phyloP scores from a whole-genome alignment of 2,888 invertebrate genomes.

The Pristionchus maxplancki region DNA sequence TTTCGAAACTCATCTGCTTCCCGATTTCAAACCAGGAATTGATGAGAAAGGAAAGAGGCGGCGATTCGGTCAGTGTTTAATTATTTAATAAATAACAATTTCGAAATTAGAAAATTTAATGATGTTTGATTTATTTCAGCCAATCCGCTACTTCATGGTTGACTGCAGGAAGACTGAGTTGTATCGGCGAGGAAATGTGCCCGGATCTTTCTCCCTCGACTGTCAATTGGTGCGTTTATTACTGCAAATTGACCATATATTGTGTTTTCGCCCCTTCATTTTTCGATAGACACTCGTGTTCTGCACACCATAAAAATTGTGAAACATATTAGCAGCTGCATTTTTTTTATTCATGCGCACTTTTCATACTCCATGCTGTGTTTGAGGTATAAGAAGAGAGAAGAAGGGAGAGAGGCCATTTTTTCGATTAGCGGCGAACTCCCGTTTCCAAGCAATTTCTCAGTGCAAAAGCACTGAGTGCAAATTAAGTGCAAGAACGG shows the following conservation, averaged over 20 bases:
- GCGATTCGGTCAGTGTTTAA: conserved; percentile 46
- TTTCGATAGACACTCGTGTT: too few relatives aligned
- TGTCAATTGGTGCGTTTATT: conserved; percentile 88
- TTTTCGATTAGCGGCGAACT: too few relatives aligned
- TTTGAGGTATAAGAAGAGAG: too few relatives aligned
- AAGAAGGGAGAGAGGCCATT: too few relatives aligned
- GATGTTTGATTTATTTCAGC: conserved; percentile 53
- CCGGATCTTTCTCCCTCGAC: conserved; percentile 97
- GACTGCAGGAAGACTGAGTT: conserved; percentile 97
- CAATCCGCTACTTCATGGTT: conserved; percentile 89
- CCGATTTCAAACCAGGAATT: conserved; percentile 96
- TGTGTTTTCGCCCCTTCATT: too few relatives aligned
- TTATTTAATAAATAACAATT: neutral
- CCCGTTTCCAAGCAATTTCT: neutral
- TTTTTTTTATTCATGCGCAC: too few relatives aligned
- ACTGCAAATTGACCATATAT: too few relatives aligned
- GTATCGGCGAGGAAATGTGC: conserved; percentile 95
- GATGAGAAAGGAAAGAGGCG: conserved; percentile 82
- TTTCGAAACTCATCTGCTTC: conserved; percentile 87
- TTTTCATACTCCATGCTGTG: too few relatives aligned
- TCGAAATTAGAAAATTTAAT: neutral
- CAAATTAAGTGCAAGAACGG: neutral
- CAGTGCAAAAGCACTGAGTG: neutral
- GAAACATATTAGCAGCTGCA: too few relatives aligned
- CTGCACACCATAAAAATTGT: too few relatives aligned